Evolutionary conservation across 2,888 invertebrate genomes (phyloP), one percentile per base, ranked within the genome.

Genomic region (Schizotus pectinicornis): DNA sequence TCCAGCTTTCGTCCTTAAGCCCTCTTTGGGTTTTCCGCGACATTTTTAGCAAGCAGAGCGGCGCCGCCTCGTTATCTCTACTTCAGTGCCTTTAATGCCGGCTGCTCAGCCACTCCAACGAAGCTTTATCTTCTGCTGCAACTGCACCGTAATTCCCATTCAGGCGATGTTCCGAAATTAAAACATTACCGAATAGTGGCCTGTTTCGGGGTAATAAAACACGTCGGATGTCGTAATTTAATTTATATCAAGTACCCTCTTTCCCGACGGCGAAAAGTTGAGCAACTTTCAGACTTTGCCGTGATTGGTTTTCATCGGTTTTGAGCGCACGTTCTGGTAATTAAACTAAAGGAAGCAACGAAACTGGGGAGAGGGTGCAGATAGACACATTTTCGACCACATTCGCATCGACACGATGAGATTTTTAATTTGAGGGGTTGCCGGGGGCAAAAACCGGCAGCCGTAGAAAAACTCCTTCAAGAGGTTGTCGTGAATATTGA

Each of bases 271-370:
- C 52, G 38, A 34, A 56, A 39, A 50, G 37, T 46, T 47, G 49
- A 33, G 32, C 49, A 47, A 57, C 32, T 57, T 42, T 32, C n/a
- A 36, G 35, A 31, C 32, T 57, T 52, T 56, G 36, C 9, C 47
- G 36, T 57, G 57, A 57, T 57, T 57, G 48, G 52, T 52, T 57
- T 47, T 47, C 41, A 46, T 51, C 36, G 38, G 46, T 47, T 47
- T 52, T 52, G 46, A 57, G 39, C 39, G 42, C 51, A 51, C 45
- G 48, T 52, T 52, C 35, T 31, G 31, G 46, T 52, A 57, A 57
- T 57, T 57, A 57, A 52, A 57, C 42, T 33, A 38, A 42, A 42
- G 42, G 41, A 47, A 52, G 52, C 47, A 45, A 47, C 47, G 34
- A 34, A 54, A 54, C 13, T 47, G 48, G 22, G 33, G 38, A 46